Evolutionary conservation across 2,797 vertebrate species (phyloP), one percentile per base, ranked within the genome.

Genomic region (Pangasius sanitwongsei): DNA sequence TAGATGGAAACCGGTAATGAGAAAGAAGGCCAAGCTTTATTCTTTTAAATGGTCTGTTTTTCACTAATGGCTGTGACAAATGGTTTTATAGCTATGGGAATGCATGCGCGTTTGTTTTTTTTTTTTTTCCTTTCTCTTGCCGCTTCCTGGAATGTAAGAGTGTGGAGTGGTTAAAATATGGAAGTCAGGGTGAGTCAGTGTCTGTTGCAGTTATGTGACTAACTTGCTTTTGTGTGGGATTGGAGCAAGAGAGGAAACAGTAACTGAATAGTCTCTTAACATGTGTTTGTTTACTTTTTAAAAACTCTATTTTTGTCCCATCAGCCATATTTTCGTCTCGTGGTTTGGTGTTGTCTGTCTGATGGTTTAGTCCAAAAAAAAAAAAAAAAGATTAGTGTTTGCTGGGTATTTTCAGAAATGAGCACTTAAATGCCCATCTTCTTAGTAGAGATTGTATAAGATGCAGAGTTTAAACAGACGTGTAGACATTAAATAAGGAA

Each of bases 121-220:
- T 4, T 44, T 75, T 28, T 83, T 83, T 77, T 90, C 90, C 28
- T 86, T 75, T 88, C 81, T 69, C 83, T 59, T 37, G 44, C 31
- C 82, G 85, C 92, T 92, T 95, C 90, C 92, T 94, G 91, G 89
- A 94, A 90, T 90, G 87, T 72, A 65, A 87, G 90, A 91, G 93
- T 91, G 89, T 85, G 87, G 86, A 69, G 84, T 87, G 91, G 86
- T 92, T 92, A 91, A 92, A 92, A 92, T 94, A 89, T 91, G 90
- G 57, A 92, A 87, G 90, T 88, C 69, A 34, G 41, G 3, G 59
- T 93, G 93, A 94, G 92, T 95, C 94, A 94, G 89, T 91, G 90
- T 87, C 89, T 86, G 2, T 86, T 12, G 41, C 55, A 85, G 55
- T 89, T 83, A 48, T 87, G 88, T 93, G 93, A 94, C 94, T 93